Evolutionary conservation across 2,888 invertebrate genomes (phyloP).

Genomic region (Linnaemya tessellans): DNA sequence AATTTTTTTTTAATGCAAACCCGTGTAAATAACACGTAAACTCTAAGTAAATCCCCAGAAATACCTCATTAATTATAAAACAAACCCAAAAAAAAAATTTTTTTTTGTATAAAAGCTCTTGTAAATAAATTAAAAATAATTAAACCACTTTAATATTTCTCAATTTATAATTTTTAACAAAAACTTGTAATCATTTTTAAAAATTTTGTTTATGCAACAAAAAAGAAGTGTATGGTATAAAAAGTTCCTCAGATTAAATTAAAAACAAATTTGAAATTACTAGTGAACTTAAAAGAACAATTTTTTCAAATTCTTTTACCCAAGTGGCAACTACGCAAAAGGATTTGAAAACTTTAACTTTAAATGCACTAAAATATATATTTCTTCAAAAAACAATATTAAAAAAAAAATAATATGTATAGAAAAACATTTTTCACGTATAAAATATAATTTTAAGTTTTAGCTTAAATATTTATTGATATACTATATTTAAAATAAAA

Average conservation of each 20-base stretch:
- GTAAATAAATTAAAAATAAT: slow-evolving; percentile 44
- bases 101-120: slow-evolving; percentile 14
- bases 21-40: slow-evolving; percentile 53
- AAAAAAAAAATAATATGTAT: slow-evolving; percentile 47
- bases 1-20: slow-evolving; percentile 8
- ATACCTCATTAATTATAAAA: slow-evolving; percentile 62
- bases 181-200: slow-evolving; percentile 64
- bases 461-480: slow-evolving; percentile 42
- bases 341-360: slow-evolving; percentile 52
- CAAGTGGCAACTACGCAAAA: neutral
- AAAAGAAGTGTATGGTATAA: slow-evolving; percentile 86
- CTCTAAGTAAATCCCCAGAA: slow-evolving; percentile 55
- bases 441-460: slow-evolving; percentile 62
- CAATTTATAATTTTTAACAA: slow-evolving; percentile 46
- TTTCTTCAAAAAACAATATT: slow-evolving; percentile 57
- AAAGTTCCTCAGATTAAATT: slow-evolving; percentile 87
- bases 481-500: slow-evolving; percentile 27
- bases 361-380: slow-evolving; percentile 62
- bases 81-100: neutral
- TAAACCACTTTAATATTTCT: slow-evolving; percentile 36
- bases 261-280: slow-evolving; percentile 58
- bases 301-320: slow-evolving; percentile 28
- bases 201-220: slow-evolving; percentile 76
- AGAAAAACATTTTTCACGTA: slow-evolving; percentile 30
- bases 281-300: slow-evolving; percentile 60